Conservation (phyloP, 2,113 vertebrate species). For the Paraplagusia blochii region DNA sequence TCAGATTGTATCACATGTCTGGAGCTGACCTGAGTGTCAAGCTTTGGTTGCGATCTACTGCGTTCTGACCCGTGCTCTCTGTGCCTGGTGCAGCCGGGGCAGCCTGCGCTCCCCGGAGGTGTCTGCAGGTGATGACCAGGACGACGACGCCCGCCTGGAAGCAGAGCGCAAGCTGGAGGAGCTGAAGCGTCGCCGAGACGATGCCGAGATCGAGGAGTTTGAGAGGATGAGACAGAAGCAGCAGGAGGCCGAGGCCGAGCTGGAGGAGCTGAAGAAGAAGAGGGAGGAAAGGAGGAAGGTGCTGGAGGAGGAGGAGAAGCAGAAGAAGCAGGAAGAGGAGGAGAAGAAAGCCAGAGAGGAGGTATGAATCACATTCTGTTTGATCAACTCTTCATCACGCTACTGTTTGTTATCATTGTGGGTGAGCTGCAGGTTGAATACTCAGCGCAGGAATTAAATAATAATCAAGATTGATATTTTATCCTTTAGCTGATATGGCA, state of each 20-base stretch:
- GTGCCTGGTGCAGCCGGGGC: constrained; percentile 67
- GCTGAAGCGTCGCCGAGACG: constrained; percentile 85
- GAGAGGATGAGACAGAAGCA: constrained; percentile 92
- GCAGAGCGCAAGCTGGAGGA: constrained; percentile 88
- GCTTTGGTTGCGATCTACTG: neutral
- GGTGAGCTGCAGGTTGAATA: neutral
- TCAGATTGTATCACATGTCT: constrained; percentile 42
- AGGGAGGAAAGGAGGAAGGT: constrained; percentile 91
- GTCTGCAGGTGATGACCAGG: constrained; percentile 68
- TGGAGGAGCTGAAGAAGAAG: constrained; percentile 92
- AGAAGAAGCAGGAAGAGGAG: constrained; percentile 85
- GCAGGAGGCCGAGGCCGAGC: constrained; percentile 86
- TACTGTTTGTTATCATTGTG: neutral
- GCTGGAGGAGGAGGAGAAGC: constrained; percentile 91
- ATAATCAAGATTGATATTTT: neutral
- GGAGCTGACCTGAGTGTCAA: constrained; percentile 3
- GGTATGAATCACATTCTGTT: constrained; percentile 60
- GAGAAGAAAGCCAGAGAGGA: constrained; percentile 88
- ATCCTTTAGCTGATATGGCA: neutral
- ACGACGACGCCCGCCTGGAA: constrained; percentile 78
- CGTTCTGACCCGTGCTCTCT: constrained; percentile 20
- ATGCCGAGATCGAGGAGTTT: constrained; percentile 86
- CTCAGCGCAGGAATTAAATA: neutral
- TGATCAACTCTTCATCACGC: constrained; percentile 2
- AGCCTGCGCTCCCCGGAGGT: constrained; percentile 68